phyloP scores from a whole-genome alignment of 1,140 invertebrate species.

The Zaprionus africanus region DNA sequence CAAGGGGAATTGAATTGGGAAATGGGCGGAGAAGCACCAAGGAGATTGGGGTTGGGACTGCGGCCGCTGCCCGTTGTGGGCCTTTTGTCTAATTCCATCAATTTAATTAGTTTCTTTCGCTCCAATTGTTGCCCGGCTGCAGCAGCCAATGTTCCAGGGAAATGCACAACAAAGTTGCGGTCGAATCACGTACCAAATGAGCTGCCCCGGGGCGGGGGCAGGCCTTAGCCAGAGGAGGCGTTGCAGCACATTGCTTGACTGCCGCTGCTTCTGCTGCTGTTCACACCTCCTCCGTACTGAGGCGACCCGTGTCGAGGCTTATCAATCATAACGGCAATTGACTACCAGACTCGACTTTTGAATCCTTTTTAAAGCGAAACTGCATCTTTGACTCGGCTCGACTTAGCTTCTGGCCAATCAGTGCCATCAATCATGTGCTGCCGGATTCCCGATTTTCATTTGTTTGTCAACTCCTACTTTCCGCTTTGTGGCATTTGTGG shows the following conservation, averaged over 20 bases:
- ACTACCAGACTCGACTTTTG: slow-evolving; percentile 51
- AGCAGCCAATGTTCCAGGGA: slow-evolving; percentile 31
- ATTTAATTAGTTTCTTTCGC: slow-evolving; percentile 80
- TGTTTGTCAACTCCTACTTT: slow-evolving; percentile 76
- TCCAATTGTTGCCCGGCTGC: slow-evolving; percentile 63
- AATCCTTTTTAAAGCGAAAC: slow-evolving; percentile 63
- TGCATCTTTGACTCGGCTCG: slow-evolving; percentile 47
- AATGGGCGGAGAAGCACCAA: slow-evolving; percentile 2
- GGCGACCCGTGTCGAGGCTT: background rate
- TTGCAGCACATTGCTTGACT: slow-evolving; percentile 48
- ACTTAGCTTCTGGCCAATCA: slow-evolving; percentile 74
- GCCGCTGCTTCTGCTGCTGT: slow-evolving; percentile 45
- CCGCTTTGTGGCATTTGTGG: slow-evolving; percentile 60
- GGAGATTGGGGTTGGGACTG: slow-evolving; percentile 1
- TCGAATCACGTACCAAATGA: slow-evolving; percentile 76
- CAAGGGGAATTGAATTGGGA: slow-evolving; percentile 8
- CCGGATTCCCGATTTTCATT: slow-evolving; percentile 66
- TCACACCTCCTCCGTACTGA: slow-evolving; percentile 57
- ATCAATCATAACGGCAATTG: slow-evolving; percentile 74
- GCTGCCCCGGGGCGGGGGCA: slow-evolving; percentile 21
- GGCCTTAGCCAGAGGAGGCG: slow-evolving; percentile 43
- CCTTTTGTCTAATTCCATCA: slow-evolving; percentile 77
- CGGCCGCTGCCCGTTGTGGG: slow-evolving; percentile 26
- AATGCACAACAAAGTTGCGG: slow-evolving; percentile 59
- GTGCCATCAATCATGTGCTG: slow-evolving; percentile 59